phyloP scores from a whole-genome alignment of 2,888 invertebrate genomes.

The Catocala sponsa region DNA sequence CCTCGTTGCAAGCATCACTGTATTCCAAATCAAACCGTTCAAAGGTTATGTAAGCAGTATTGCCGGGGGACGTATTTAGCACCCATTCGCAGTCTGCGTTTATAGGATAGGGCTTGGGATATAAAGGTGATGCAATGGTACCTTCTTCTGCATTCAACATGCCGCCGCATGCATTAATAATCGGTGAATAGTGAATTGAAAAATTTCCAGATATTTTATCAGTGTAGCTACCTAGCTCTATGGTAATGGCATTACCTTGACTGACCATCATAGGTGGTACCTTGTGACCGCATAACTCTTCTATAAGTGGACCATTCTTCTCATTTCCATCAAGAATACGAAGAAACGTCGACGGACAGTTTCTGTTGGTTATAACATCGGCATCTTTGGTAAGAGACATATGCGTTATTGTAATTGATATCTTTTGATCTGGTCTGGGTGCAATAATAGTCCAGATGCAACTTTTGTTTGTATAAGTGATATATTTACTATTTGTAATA shows the following conservation, averaged over 20 bases:
- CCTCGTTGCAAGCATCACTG: conserved; percentile 93
- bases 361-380: conserved; percentile 58
- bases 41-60: conserved; percentile 90
- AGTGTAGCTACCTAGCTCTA: conserved; percentile 72
- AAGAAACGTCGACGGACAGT: conserved; percentile 71
- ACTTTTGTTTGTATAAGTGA: conserved; percentile 71
- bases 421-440: conserved; percentile 85
- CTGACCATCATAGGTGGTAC: conserved; percentile 91
- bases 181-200: conserved; percentile 76
- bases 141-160: conserved; percentile 91
- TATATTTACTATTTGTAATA: conserved; percentile 74
- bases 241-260: conserved; percentile 89
- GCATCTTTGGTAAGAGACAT: conserved; percentile 74
- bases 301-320: conserved; percentile 89
- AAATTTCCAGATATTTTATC: conserved; percentile 66
- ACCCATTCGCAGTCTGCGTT: conserved; percentile 93
- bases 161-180: conserved; percentile 94
- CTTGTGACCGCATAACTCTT: conserved; percentile 89
- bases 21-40: conserved; percentile 90
- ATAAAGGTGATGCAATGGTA: conserved; percentile 94
- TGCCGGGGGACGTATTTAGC: conserved; percentile 88
- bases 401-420: conserved; percentile 91
- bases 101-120: conserved; percentile 92
- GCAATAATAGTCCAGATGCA: conserved; percentile 93
- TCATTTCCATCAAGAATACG: conserved; percentile 92